A percentile compares a stretch with the other conserved stretches of the same genome.
Conservation (phyloP, 2,113 vertebrate genomes). For the Microtus ochrogaster region DNA sequence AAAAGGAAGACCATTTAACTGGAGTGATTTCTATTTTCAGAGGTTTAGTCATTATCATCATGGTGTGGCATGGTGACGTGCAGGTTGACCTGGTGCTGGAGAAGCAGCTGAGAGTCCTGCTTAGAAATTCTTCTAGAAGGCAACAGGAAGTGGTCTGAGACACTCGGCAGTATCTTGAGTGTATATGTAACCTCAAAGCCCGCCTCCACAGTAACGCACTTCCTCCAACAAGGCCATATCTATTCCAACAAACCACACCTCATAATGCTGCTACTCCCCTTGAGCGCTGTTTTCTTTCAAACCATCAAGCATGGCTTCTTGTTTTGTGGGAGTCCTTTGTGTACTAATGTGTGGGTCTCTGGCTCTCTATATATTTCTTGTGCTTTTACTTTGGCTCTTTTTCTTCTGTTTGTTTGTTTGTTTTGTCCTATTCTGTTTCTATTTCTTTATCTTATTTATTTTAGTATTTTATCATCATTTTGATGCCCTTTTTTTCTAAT, state of each 20-base stretch:
- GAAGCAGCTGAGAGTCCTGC: not conserved
- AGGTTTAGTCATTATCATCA: not conserved
- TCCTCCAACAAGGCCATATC: not conserved
- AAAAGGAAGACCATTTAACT: not conserved
- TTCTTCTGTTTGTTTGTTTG: not conserved
- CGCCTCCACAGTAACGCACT: not conserved
- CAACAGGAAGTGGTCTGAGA: not conserved
- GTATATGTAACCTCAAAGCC: not conserved
- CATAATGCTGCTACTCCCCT: not conserved
- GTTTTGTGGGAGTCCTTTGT: not conserved
- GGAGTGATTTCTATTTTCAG: not conserved
- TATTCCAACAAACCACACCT: not conserved
- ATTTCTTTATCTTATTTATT: not conserved
- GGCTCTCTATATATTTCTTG: not conserved
- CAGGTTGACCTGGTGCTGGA: not conserved
- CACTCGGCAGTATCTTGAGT: not conserved
- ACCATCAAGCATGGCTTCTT: not conserved
- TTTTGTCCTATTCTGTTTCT: not conserved
- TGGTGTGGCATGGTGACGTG: not conserved
- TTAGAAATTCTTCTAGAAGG: not conserved
- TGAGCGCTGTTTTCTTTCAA: not conserved
- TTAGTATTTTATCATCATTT: not conserved
- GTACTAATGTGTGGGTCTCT: not conserved
- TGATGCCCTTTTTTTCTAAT: not conserved
- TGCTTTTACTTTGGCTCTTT: not conserved